Evolutionary conservation across 2,888 invertebrate genomes (phyloP).

Genomic region (Apotomis capreana): DNA sequence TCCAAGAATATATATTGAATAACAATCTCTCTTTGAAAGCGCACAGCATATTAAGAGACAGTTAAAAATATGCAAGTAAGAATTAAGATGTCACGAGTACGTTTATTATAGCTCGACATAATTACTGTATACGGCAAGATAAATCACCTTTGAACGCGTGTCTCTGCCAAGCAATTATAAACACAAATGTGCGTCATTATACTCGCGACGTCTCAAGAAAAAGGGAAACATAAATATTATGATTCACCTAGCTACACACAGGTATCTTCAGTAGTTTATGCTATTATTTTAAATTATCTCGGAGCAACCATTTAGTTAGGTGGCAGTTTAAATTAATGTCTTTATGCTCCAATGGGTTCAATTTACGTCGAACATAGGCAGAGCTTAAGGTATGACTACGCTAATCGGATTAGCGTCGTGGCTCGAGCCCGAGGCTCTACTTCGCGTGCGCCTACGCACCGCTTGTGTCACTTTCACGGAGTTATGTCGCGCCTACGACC

Average conservation of each 20-base stretch:
- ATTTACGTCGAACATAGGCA: conserved; percentile 53
- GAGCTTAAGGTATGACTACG: conserved; percentile 52
- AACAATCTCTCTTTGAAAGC: background rate
- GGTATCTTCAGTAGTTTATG: conserved; percentile 2
- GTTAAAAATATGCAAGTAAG: conserved; percentile 3
- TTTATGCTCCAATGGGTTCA: conserved; percentile 53
- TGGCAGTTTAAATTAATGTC: conserved; percentile 50
- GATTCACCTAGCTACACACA: conserved; percentile 16
- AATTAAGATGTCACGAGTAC: conserved; percentile 37
- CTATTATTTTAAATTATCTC: conserved; percentile 38
- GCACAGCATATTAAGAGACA: background rate
- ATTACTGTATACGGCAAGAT: conserved; percentile 42
- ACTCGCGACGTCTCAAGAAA: conserved; percentile 26
- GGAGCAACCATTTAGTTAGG: conserved; percentile 28
- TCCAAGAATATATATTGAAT: background rate
- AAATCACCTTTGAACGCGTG: conserved; percentile 43
- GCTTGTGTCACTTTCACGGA: conserved; percentile 71
- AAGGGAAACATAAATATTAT: conserved; percentile 17
- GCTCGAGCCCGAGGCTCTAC: conserved; percentile 51
- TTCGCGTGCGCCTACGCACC: conserved; percentile 68
- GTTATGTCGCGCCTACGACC: conserved; percentile 70
- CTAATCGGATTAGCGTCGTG: conserved; percentile 72
- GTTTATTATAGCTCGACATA: conserved; percentile 40
- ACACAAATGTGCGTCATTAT: conserved; percentile 42
- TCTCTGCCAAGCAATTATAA: conserved; percentile 41